Base-by-base conservation (phyloP, 2,797 vertebrate species). In the Pipistrellus pygmaeus region DNA sequence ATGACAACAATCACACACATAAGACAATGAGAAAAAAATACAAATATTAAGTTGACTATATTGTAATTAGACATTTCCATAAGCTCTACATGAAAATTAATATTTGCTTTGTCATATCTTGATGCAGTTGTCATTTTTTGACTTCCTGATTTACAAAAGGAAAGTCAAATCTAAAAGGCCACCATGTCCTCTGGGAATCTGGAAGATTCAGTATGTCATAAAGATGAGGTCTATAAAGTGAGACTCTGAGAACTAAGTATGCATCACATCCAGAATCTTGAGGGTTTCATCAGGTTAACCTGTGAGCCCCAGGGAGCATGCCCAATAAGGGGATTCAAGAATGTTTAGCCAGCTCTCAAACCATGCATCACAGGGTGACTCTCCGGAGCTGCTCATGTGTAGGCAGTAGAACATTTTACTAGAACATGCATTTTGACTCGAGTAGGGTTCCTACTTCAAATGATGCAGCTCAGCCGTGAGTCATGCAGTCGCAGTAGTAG, bases 161-260 rank as follows among this genome's bases (percentile, higher is more conserved):
- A 21, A 75, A 92, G 78, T 77, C 80, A 95, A 90, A 78, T 68
- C 69, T 80, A 66, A 88, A 97, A 96, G 72, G 66, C 62, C 66
- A 48, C 27, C 15, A 35, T 85, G 25, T 73, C 84, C 66, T 94
- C 64, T 91, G 91, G 81, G 86, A 96, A 85, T 38, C 25, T 88
- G 23, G 55, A 80, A 64, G 51, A 78, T 85, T 95, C 86, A 73
- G 14, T 88, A 35, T 88, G 48, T 92, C 92, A 85, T 96, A 94
- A 94, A 96, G 91, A 76, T 76, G 25, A 87, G 18, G 38, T 91
- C 82, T 90, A 8, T 95, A 89, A 91, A 95, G 25, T 88, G 20
- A 57, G 38, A 83, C 46, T 92, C 68, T 80, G 27, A 85, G 44
- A 88, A 76, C 87, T 81, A 46, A 77, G 30, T 48, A 38, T 51